Conservation (phyloP, 2,797 vertebrate genomes). For the Octomys mimax region DNA sequence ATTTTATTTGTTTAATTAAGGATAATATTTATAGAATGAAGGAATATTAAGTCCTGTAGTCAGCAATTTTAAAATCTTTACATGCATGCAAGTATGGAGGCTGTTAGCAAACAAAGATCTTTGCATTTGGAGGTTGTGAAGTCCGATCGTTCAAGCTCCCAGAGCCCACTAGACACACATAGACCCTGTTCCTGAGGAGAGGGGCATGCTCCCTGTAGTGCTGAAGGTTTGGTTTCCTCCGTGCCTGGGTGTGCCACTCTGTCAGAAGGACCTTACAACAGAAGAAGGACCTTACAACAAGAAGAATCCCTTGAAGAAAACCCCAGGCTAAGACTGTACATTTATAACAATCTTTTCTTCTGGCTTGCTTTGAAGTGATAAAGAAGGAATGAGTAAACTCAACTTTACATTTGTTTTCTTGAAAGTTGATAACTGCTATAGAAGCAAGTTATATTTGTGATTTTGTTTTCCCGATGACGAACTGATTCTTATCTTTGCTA, state of each 20-base stretch:
- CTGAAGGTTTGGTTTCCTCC: background rate
- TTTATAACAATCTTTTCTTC: background rate
- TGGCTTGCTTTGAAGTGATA: constrained; percentile 48
- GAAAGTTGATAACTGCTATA: constrained; percentile 77
- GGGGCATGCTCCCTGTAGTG: background rate
- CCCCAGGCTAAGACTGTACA: constrained; percentile 51
- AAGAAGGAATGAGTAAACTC: constrained; percentile 58
- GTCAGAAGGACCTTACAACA: constrained; percentile 7
- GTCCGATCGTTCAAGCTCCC: background rate
- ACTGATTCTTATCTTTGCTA: constrained; percentile 89
- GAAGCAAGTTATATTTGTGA: constrained; percentile 83
- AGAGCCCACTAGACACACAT: background rate
- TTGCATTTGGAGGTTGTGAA: background rate
- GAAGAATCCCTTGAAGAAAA: constrained; percentile 72
- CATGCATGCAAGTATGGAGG: background rate
- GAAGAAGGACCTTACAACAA: background rate
- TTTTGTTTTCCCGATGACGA: constrained; percentile 84
- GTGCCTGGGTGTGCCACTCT: background rate
- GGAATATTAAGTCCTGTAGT: constrained; percentile 32
- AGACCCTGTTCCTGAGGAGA: background rate
- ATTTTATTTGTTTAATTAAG: constrained; percentile 4
- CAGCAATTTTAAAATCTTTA: constrained; percentile 37
- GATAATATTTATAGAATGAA: constrained; percentile 12
- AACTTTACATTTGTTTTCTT: constrained; percentile 77
- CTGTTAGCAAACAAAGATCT: constrained; percentile 19